Percentiles rank a stretch among this genome's conserved stretches.
These are phyloP conservation scores for Philotrypesis tridentata DNA, from an alignment of 1,140 invertebrate genomes.

Conservation along the genomic window DNA sequence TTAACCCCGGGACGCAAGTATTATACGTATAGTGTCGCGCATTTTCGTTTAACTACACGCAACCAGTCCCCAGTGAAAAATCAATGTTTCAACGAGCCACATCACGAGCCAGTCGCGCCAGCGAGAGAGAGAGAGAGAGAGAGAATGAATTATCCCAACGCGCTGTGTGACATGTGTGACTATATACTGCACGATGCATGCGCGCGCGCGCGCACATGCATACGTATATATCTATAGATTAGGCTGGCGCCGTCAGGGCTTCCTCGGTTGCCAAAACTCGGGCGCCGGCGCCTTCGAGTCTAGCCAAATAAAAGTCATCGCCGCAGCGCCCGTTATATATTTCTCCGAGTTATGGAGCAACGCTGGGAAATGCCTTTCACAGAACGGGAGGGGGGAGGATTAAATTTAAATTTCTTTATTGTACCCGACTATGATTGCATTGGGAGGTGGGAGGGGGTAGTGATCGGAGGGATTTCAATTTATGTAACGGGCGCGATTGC, in stretches of 20 bases:
- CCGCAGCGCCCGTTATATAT: neutral
- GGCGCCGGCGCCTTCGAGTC: conserved; percentile 36
- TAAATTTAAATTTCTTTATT: conserved; percentile 2
- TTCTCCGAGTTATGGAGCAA: neutral
- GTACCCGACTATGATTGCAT: too few species aligned
- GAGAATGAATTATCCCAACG: conserved; percentile 4
- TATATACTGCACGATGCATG: neutral
- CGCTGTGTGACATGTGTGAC: too few species aligned
- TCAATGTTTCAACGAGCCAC: conserved; percentile 21
- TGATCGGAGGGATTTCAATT: too few species aligned
- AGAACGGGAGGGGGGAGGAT: neutral
- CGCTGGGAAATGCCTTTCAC: neutral
- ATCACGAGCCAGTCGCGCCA: neutral
- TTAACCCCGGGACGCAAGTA: too few species aligned
- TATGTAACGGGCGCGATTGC: too few species aligned
- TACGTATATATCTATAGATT: too few species aligned
- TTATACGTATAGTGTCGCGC: too few species aligned
- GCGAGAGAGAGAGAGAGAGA: neutral
- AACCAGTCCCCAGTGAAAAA: conserved; percentile 32
- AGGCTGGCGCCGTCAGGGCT: neutral
- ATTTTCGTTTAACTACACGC: neutral
- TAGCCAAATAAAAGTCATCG: conserved; percentile 46
- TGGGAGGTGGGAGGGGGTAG: too few species aligned
- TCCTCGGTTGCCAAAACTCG: conserved; percentile 25
- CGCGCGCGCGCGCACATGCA: too few species aligned